Evolutionary conservation across 2,113 vertebrate species (phyloP), one percentile per base, ranked within the genome.

Genomic region (Ceratotherium simum): DNA sequence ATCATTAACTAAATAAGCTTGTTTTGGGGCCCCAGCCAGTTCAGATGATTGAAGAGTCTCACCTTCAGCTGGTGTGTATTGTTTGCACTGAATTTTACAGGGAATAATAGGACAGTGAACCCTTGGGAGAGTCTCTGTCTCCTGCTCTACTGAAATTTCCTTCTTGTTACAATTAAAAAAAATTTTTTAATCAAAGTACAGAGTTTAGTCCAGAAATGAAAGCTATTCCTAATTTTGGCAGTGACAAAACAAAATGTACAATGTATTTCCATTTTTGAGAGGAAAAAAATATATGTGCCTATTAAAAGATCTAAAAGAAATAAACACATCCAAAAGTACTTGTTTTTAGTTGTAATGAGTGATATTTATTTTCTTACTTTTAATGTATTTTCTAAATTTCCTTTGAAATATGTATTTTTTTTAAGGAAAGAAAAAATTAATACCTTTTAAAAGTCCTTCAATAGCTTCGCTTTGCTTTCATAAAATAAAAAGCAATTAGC

Each of bases 301-400:
- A 76, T 85, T 84, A 64, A 96, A 76, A 94, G 56, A 94, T 2
- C 29, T 69, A 75, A 81, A 89, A 89, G 31, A 76, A 94, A 60
- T 27, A 86, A 46, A 79, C 39, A 65, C 5, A 67, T 27, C 14
- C 17, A 6, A 81, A 75, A 82, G 20, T 5, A 60, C 48, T 60
- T 83, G 85, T 72, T 86, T 81, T 97, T 25, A 51, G 70, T 78
- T 82, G 11, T 36, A 76, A 70, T 60, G 20, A 78, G 27, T 70
- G 21, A 72, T 87, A 91, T 56, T 86, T 80, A 75, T 58, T 87
- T 42, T 83, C 21, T 46, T 72, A 42, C 27, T 46, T 69, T 91
- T 84, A 48, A 17, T 76, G n/a, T 69, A 82, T 75, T 48, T 87
- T 91, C 7, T 33, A 69, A 72, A 76, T 76, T 92, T 95, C 58